Percentiles rank a stretch among this genome's conserved stretches.
These are phyloP conservation scores for Acestrorhynchus altus DNA, from an alignment of 2,797 vertebrate genomes.

Conservation along the genomic window DNA sequence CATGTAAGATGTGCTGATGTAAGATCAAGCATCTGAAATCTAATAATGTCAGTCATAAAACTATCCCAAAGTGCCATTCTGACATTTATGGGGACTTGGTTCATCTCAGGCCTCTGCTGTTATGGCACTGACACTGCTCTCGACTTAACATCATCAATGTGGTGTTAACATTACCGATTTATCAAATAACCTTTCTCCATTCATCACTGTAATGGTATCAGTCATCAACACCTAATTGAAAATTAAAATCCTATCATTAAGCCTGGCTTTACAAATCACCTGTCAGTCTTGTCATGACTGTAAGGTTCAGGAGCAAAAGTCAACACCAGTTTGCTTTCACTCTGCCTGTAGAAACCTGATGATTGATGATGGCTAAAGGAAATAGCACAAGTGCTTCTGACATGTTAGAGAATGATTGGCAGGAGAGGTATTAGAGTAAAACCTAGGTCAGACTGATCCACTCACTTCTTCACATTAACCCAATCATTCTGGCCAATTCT, in stretches of 20 bases:
- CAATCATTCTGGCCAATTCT: no score
- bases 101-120: not conserved
- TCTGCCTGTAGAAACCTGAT: not conserved
- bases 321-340: not conserved
- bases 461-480: not conserved
- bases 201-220: conserved; percentile 47
- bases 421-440: not conserved
- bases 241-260: conserved; percentile 63
- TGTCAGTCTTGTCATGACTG: conserved; percentile 51
- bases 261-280: conserved; percentile 42
- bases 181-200: conserved; percentile 23
- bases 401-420: not conserved
- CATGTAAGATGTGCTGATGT: not conserved
- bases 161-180: not conserved
- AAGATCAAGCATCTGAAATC: not conserved
- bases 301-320: conserved; percentile 50
- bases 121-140: not conserved
- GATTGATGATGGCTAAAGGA: not conserved
- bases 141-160: not conserved
- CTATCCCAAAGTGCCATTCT: not conserved
- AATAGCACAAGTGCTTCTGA: not conserved
- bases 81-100: not conserved
- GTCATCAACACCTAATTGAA: conserved; percentile 56
- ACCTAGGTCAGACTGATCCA: not conserved
- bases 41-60: not conserved